Conservation (phyloP, 2,797 vertebrate species). For the Clamator glandarius region DNA sequence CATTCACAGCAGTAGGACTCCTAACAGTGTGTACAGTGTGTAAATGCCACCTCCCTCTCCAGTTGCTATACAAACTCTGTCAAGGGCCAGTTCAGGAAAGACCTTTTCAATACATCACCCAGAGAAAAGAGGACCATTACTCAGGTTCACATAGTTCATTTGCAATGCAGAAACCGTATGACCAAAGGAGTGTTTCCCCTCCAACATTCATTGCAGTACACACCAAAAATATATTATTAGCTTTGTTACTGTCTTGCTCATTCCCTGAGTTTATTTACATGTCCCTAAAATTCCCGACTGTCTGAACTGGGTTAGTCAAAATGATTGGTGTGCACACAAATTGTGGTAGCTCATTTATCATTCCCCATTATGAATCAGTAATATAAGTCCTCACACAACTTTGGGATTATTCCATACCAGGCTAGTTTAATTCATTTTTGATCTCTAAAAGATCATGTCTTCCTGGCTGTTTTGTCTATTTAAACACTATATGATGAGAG, state of each 20-base stretch:
- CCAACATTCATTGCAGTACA: background rate
- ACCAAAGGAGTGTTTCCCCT: background rate
- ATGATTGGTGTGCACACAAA: background rate
- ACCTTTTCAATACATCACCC: background rate
- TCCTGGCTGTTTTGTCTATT: background rate
- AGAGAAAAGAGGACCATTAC: background rate
- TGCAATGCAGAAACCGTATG: background rate
- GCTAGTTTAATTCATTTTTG: background rate
- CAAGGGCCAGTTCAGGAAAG: background rate
- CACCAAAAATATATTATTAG: background rate
- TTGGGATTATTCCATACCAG: background rate
- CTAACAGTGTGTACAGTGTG: background rate
- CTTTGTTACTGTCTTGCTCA: background rate
- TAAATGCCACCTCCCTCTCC: background rate
- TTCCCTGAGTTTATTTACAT: background rate
- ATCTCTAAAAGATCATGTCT: background rate
- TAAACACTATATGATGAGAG: background rate
- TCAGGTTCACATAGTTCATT: background rate
- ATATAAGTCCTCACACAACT: background rate
- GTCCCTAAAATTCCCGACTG: background rate
- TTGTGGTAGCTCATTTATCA: background rate
- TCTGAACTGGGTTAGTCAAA: background rate
- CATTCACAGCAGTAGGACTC: background rate
- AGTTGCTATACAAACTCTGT: background rate
- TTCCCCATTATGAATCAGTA: background rate